These are phyloP conservation scores for Enteromius viviparus DNA, from an alignment of 2,797 vertebrate genomes.

Conservation along the genomic window DNA sequence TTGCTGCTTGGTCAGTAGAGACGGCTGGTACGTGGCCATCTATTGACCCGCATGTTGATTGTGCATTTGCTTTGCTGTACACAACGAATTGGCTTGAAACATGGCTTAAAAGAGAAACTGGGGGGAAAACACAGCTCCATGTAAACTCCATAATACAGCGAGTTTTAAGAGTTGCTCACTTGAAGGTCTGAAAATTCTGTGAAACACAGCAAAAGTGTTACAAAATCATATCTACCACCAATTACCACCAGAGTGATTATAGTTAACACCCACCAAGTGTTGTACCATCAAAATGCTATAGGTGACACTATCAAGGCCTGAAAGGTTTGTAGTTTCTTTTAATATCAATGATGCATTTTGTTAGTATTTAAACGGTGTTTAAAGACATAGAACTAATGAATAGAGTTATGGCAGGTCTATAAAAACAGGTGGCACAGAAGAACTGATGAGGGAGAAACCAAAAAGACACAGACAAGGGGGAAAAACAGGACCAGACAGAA, in stretches of 20 bases:
- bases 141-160: not conserved
- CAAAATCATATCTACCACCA: not conserved
- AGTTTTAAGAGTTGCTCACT: constrained; percentile 2
- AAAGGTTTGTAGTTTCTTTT: not conserved
- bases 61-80: constrained; percentile 63
- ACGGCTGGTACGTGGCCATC: constrained; percentile 64
- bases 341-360: not conserved
- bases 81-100: constrained; percentile 55
- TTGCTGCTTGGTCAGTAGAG: constrained; percentile 64
- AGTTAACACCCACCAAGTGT: not conserved
- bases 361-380: too few relatives aligned
- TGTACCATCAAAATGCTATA: not conserved
- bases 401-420: too few relatives aligned
- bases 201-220: not conserved
- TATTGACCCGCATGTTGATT: constrained; percentile 73
- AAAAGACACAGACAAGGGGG: too few relatives aligned
- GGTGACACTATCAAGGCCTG: not conserved
- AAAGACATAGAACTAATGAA: too few relatives aligned
- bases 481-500: too few relatives aligned
- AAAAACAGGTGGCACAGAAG: too few relatives aligned
- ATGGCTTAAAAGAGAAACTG: constrained; percentile 53
- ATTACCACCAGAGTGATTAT: not conserved
- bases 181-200: not conserved
- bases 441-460: too few relatives aligned
- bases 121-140: not conserved